Base-by-base conservation (phyloP, 2,888 invertebrate species). In the Ferdinandea cuprea region DNA sequence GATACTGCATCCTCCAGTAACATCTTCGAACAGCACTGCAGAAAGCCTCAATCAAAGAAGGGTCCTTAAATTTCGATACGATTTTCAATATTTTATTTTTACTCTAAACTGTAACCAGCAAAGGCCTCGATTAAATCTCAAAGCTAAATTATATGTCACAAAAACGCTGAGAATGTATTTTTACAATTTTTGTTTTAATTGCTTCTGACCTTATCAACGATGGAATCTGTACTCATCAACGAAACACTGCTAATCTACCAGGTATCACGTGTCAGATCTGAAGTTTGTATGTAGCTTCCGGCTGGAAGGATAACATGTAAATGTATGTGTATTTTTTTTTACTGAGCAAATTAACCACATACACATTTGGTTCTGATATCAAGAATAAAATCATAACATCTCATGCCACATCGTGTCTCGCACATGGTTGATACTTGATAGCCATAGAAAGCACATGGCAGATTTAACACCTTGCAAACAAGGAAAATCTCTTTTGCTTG, bases 401-500 rank as follows among this genome's bases (percentile, higher is more conserved):
- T 71, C 54, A 77, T 61, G 42, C 40, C 61, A 46, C 46, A 44
- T 11, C 19, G 4, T 3, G 4, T 3, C 9, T 9, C 25, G 19
- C 28, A 65, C 9, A 28, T 46, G 76, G 50, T 65, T 66, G 44
- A 66, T 71, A 83, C 44, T 65, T 66, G 44, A 66, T 71, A 83
- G 72, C 59, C 83, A 78, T 78, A 59, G 40, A 30, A 19, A 50
- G 61, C 71, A 66, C 54, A 77, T 78, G 78, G 54, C 56, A 73
- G 72, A 73, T 78, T 83, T 83, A 83, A 78, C 83, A 83, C 83
- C 83, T 83, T 73, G 72, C 37, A 78, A 78, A 78, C 78, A 78
- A 83, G 72, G 72, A 58, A 68, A 63, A 56, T 72, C 72, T 83
- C 72, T 59, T 63, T 28, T 54, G 28, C 58, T 25, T 40, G 13